Conservation (phyloP, 2,888 invertebrate species). For the Cephus runcator region DNA sequence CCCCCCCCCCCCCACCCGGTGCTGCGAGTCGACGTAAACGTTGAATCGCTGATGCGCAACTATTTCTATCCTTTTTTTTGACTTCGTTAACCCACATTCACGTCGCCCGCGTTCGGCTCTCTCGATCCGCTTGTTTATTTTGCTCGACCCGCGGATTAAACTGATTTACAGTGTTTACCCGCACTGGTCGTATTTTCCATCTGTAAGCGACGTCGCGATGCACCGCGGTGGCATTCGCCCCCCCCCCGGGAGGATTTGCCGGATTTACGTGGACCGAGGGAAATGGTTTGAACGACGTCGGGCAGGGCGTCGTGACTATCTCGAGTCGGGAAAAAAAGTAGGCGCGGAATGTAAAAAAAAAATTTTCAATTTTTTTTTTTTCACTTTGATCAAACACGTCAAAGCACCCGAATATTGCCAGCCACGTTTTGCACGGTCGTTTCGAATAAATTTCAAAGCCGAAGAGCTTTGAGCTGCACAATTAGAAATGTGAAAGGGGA, state of each 20-base stretch:
- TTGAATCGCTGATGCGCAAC: slow-evolving; percentile 51
- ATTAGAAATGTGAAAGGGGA: too few relatives aligned
- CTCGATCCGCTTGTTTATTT: slow-evolving; percentile 25
- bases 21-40: slow-evolving; percentile 34
- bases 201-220: background rate
- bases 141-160: slow-evolving; percentile 34
- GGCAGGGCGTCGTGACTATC: background rate
- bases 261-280: background rate
- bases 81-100: slow-evolving; percentile 56
- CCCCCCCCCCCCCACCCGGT: too few relatives aligned
- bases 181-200: slow-evolving; percentile 28
- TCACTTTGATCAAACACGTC: too few relatives aligned
- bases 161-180: slow-evolving; percentile 42
- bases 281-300: background rate
- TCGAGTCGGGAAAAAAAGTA: too few relatives aligned
- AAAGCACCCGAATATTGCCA: too few relatives aligned
- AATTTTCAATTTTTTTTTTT: too few relatives aligned
- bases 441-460: too few relatives aligned
- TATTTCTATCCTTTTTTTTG: slow-evolving; percentile 44
- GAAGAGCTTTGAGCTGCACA: too few relatives aligned
- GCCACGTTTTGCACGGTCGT: too few relatives aligned
- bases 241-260: background rate
- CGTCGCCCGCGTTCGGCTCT: slow-evolving; percentile 16
- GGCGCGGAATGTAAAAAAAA: too few relatives aligned
- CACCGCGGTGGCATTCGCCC: background rate